Evolutionary conservation across 2,113 vertebrate genomes (phyloP).

Genomic region (Spea bombifrons): DNA sequence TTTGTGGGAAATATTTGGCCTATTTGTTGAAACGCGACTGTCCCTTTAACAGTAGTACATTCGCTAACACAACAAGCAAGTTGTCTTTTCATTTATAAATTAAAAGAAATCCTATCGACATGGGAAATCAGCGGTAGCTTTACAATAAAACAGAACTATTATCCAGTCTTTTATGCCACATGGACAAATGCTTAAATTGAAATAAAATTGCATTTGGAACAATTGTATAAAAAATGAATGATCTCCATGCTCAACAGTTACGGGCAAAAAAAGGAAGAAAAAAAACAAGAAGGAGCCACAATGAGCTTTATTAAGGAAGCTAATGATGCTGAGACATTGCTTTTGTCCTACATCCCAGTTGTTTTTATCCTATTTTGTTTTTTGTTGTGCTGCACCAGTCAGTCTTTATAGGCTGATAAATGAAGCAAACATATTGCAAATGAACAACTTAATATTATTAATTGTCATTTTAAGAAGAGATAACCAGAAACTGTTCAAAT

Average conservation of each 20-base stretch:
- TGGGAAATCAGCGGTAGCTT: no score
- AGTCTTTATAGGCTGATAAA: conserved; percentile 59
- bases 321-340: conserved; percentile 25
- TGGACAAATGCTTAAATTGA: background rate
- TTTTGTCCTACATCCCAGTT: conserved; percentile 4
- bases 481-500: conserved; percentile 65
- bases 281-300: background rate
- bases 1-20: no score
- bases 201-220: background rate
- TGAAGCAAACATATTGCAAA: conserved; percentile 57
- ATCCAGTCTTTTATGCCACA: no score
- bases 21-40: no score
- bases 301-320: conserved; percentile 17
- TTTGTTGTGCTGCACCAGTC: conserved; percentile 51
- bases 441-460: conserved; percentile 65
- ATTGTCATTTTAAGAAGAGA: conserved; percentile 69
- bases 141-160: no score
- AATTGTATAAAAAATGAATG: background rate
- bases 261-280: background rate
- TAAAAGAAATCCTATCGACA: no score
- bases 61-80: no score
- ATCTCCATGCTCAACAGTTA: background rate
- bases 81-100: no score
- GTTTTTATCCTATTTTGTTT: conserved; percentile 46
- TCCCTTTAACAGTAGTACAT: no score